A percentile compares a stretch with the other conserved stretches of the same genome.
Conservation (phyloP, 2,797 vertebrate genomes). For the Toxotes lorentzi region DNA sequence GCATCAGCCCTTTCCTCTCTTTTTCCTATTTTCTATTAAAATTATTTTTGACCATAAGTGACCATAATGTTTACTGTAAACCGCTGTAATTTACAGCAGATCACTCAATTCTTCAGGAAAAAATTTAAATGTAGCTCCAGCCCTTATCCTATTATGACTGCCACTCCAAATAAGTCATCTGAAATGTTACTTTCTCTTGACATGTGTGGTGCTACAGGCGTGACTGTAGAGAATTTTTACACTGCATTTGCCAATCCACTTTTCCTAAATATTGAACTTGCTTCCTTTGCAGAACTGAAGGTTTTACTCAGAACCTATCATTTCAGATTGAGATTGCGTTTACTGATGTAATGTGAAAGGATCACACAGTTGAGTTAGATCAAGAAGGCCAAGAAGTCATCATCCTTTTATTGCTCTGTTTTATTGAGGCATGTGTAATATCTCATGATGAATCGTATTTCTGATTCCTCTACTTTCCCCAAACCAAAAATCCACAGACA, state of each 20-base stretch:
- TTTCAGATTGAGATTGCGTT: slow-evolving; percentile 22
- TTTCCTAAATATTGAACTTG: not conserved
- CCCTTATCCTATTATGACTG: slow-evolving; percentile 3
- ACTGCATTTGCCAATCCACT: slow-evolving; percentile 3
- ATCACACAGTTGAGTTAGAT: slow-evolving; percentile 35
- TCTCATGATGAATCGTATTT: slow-evolving; percentile 49
- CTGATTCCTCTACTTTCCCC: slow-evolving; percentile 36
- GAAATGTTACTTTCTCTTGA: slow-evolving; percentile 15
- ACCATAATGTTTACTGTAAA: not conserved
- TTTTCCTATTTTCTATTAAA: not conserved
- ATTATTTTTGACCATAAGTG: not conserved
- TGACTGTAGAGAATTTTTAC: not conserved
- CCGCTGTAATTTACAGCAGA: not conserved
- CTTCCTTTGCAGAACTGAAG: slow-evolving; percentile 3
- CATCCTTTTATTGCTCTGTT: slow-evolving; percentile 42
- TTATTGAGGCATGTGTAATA: slow-evolving; percentile 39
- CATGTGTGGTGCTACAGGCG: not conserved
- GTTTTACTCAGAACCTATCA: slow-evolving; percentile 23
- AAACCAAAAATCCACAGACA: slow-evolving; percentile 52
- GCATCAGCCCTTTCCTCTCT: too few relatives aligned
- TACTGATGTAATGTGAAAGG: slow-evolving; percentile 28
- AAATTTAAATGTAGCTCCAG: not conserved
- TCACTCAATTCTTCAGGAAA: not conserved
- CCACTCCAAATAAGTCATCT: slow-evolving; percentile 1
- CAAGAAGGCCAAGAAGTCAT: slow-evolving; percentile 36